These are phyloP conservation scores for Cinclus mexicanus DNA, from an alignment of 2,113 vertebrate genomes.

Conservation along the genomic window DNA sequence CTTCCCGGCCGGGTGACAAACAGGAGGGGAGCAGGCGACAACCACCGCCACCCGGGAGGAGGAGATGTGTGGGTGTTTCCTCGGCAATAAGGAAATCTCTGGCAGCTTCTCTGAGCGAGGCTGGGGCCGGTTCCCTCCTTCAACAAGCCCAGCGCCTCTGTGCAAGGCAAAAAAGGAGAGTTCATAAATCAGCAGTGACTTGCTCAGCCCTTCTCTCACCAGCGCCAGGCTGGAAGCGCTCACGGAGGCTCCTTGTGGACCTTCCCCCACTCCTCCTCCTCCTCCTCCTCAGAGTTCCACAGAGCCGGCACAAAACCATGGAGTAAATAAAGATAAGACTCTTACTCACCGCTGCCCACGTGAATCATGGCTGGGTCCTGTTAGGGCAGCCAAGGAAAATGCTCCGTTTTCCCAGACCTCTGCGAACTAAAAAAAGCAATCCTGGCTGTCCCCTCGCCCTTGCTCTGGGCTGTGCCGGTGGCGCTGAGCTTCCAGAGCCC, in stretches of 20 bases:
- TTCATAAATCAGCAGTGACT: neutral
- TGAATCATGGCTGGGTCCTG: neutral
- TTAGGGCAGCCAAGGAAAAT: neutral
- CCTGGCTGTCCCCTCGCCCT: neutral
- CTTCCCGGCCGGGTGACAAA: neutral
- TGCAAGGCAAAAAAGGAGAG: neutral
- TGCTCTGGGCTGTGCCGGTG: neutral
- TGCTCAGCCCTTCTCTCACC: neutral
- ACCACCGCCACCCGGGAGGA: neutral
- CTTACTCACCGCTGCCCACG: neutral
- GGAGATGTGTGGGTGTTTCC: neutral
- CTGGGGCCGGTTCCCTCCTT: neutral
- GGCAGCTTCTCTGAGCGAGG: neutral
- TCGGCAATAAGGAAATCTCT: neutral
- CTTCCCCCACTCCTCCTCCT: neutral
- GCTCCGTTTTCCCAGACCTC: neutral
- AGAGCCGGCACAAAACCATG: neutral
- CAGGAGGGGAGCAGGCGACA: neutral
- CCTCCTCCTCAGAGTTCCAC: neutral
- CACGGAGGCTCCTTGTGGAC: neutral
- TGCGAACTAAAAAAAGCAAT: neutral
- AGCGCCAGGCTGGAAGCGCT: neutral
- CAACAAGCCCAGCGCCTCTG: accelerated
- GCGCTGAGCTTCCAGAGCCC: neutral
- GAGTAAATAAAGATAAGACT: neutral